These are phyloP conservation scores for Zygaena filipendulae DNA, from an alignment of 2,888 invertebrate species.

Conservation along the genomic window DNA sequence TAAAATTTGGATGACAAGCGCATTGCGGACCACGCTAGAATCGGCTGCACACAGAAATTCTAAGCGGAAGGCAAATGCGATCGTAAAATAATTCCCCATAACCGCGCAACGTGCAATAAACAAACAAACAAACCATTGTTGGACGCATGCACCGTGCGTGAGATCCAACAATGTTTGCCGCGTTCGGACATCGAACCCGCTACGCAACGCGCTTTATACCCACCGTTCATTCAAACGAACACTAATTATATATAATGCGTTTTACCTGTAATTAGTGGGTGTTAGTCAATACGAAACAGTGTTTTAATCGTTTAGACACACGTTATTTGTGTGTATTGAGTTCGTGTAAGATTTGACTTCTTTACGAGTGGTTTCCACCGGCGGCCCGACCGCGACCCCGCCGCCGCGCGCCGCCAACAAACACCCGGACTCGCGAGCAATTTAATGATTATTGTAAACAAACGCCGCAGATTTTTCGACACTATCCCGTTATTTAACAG, in stretches of 20 bases:
- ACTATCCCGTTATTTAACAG: constrained; percentile 23
- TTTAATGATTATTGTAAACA: constrained; percentile 48
- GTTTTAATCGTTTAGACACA: constrained; percentile 43
- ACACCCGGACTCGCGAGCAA: too few species aligned
- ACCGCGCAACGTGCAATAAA: too few species aligned
- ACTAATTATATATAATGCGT: constrained; percentile 62
- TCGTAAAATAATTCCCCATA: too few species aligned
- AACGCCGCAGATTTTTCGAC: constrained; percentile 26
- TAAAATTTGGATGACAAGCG: too few species aligned
- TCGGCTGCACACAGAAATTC: too few species aligned
- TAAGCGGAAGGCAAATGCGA: too few species aligned
- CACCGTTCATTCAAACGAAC: constrained; percentile 51
- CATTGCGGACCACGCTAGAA: too few species aligned
- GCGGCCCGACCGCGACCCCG: constrained; percentile 29
- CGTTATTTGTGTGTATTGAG: too few species aligned
- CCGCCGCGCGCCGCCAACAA: not conserved
- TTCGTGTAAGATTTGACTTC: constrained; percentile 41
- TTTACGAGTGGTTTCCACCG: constrained; percentile 44
- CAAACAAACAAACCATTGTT: too few species aligned
- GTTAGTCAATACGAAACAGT: constrained; percentile 56
- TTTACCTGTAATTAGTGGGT: constrained; percentile 64
- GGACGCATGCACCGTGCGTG: too few species aligned
- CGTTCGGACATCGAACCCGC: constrained; percentile 49
- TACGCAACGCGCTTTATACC: constrained; percentile 34
- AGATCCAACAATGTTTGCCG: too few species aligned